Evolutionary conservation across 1,140 invertebrate genomes (phyloP).

Genomic region (Temnothorax longispinosus): DNA sequence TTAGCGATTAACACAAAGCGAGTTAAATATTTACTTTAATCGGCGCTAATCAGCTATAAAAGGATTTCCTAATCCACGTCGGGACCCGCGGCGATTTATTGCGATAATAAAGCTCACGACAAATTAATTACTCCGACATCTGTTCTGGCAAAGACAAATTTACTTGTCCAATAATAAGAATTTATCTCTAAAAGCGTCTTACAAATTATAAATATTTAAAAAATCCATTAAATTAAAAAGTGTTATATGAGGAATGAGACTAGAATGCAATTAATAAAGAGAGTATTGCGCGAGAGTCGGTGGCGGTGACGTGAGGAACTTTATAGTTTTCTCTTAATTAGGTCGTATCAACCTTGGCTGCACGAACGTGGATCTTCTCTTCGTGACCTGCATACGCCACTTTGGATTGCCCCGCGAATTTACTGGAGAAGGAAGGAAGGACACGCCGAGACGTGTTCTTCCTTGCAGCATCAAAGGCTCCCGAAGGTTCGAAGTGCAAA

Average conservation of each 20-base stretch:
- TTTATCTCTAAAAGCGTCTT: background rate
- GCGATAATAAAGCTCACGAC: conserved; percentile 57
- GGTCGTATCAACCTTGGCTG: conserved; percentile 43
- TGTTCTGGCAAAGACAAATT: conserved; percentile 27
- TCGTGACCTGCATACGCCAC: conserved; percentile 67
- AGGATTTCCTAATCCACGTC: conserved; percentile 68
- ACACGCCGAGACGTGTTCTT: conserved; percentile 16
- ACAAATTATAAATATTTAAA: background rate
- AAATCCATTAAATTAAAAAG: background rate
- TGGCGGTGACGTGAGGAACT: conserved; percentile 37
- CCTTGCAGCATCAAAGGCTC: conserved; percentile 45
- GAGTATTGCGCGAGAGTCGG: background rate
- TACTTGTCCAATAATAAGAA: background rate
- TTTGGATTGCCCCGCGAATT: conserved; percentile 64
- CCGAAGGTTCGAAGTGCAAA: conserved; percentile 30
- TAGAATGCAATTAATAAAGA: conserved; percentile 35
- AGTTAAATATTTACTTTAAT: conserved; percentile 76
- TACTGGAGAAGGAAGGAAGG: conserved; percentile 13
- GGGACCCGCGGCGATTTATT: conserved; percentile 68
- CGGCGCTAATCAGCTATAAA: conserved; percentile 73
- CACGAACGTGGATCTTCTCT: conserved; percentile 53
- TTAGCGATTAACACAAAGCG: conserved; percentile 66
- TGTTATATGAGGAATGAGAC: background rate
- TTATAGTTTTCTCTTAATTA: conserved; percentile 70
- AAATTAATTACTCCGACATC: conserved; percentile 45